phyloP scores from a whole-genome alignment of 2,888 invertebrate species.

The Drosophila percnosoma region DNA sequence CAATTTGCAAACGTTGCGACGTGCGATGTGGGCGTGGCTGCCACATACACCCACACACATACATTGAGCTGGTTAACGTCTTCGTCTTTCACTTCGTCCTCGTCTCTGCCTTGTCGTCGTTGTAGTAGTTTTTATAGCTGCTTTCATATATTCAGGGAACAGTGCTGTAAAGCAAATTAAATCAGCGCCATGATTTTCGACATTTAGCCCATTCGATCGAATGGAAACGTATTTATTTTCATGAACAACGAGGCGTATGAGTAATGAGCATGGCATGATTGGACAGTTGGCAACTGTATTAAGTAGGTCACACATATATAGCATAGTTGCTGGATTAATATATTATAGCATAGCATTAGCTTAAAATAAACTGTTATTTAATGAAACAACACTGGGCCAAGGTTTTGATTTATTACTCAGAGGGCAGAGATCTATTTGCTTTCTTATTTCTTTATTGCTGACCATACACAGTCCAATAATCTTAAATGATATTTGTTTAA shows the following conservation, averaged over 20 bases:
- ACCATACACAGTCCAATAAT: background rate
- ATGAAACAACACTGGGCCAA: background rate
- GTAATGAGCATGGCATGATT: constrained; percentile 52
- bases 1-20: constrained; percentile 53
- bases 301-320: constrained; percentile 21
- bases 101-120: background rate
- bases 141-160: constrained; percentile 20
- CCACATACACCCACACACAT: constrained; percentile 11
- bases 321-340: constrained; percentile 2
- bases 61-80: constrained; percentile 46
- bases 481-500: background rate
- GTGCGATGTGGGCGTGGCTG: constrained; percentile 51
- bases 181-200: constrained; percentile 59
- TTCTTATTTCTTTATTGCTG: background rate
- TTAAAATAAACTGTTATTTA: background rate
- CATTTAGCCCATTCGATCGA: constrained; percentile 32
- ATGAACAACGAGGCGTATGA: constrained; percentile 43
- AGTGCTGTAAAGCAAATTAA: constrained; percentile 63
- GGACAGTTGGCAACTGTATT: constrained; percentile 32
- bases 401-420: background rate
- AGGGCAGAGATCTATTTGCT: background rate
- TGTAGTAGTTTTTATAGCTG: constrained; percentile 5
- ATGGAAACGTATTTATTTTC: constrained; percentile 8
- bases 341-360: constrained; percentile 2
- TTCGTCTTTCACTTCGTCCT: background rate